Conservation (phyloP, 2,888 invertebrate genomes). For the Coleophora deauratella region DNA sequence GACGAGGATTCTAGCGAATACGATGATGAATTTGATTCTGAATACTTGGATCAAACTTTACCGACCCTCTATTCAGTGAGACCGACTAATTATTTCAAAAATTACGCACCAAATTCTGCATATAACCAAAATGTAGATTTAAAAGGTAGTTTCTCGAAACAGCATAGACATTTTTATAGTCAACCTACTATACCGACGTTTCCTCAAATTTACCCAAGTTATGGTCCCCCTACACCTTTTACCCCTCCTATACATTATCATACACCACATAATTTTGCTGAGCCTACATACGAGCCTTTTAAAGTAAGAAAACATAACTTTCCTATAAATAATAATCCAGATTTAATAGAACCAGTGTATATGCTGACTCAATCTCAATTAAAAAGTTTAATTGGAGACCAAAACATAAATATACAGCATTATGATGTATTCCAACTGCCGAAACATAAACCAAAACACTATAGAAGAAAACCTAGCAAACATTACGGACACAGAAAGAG, state of each 20-base stretch:
- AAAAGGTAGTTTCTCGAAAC: slow-evolving; percentile 24
- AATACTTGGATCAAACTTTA: slow-evolving; percentile 23
- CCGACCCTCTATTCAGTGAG: neutral
- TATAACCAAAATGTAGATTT: slow-evolving; percentile 24
- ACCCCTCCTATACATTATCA: slow-evolving; percentile 6
- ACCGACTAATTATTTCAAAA: slow-evolving; percentile 9
- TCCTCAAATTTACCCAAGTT: neutral
- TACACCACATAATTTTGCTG: slow-evolving; percentile 1
- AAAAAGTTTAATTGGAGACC: slow-evolving; percentile 45
- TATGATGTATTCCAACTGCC: slow-evolving; percentile 47
- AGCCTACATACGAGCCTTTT: slow-evolving; percentile 11
- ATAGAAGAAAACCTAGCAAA: slow-evolving; percentile 18
- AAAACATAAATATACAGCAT: slow-evolving; percentile 55
- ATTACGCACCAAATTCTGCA: slow-evolving; percentile 23
- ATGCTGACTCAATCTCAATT: slow-evolving; percentile 55
- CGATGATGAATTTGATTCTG: slow-evolving; percentile 26
- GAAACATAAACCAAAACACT: slow-evolving; percentile 26
- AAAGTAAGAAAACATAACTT: slow-evolving; percentile 6
- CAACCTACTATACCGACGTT: slow-evolving; percentile 9
- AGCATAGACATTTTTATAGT: slow-evolving; percentile 23
- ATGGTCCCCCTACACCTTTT: slow-evolving; percentile 13
- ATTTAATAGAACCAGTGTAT: slow-evolving; percentile 48
- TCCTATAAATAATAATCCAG: slow-evolving; percentile 6
- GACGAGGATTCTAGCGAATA: slow-evolving; percentile 33
- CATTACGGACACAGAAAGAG: slow-evolving; percentile 29